Percentiles rank a stretch among this genome's conserved stretches.
Evolutionary conservation across 1,140 invertebrate genomes (phyloP).

Genomic region (Sinella curviseta): DNA sequence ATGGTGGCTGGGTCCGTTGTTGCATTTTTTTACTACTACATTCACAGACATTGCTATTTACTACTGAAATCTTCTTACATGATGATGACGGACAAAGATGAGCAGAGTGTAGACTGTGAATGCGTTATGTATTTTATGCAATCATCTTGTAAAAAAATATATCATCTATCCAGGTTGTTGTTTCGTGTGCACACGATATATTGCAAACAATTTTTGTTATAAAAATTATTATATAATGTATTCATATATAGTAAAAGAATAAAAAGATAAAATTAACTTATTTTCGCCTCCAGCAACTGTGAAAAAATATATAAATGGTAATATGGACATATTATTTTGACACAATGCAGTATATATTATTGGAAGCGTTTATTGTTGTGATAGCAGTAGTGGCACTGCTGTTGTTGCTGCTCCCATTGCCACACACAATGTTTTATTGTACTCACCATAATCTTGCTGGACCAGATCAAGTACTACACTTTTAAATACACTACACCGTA

Average conservation of each 20-base stretch:
- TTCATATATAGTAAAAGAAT: neutral
- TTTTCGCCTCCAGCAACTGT: neutral
- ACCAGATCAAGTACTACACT: neutral
- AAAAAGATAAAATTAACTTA: neutral
- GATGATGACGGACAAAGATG: neutral
- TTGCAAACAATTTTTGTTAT: neutral
- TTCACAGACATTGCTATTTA: neutral
- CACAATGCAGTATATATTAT: no score
- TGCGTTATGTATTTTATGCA: neutral
- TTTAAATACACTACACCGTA: neutral
- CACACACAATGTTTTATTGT: neutral
- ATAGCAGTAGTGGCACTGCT: no score
- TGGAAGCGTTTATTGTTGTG: no score
- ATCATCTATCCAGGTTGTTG: no score
- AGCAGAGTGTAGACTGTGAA: neutral
- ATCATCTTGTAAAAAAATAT: no score
- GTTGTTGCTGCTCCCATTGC: no score
- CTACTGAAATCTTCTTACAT: neutral
- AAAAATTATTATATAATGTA: neutral
- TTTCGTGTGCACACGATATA: neutral
- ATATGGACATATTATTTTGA: no score
- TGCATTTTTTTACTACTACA: neutral
- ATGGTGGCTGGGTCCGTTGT: slow-evolving; percentile 7
- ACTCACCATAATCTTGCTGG: neutral
- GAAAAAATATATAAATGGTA: neutral